phyloP scores from a whole-genome alignment of 2,888 invertebrate genomes.

The Antitype chi region DNA sequence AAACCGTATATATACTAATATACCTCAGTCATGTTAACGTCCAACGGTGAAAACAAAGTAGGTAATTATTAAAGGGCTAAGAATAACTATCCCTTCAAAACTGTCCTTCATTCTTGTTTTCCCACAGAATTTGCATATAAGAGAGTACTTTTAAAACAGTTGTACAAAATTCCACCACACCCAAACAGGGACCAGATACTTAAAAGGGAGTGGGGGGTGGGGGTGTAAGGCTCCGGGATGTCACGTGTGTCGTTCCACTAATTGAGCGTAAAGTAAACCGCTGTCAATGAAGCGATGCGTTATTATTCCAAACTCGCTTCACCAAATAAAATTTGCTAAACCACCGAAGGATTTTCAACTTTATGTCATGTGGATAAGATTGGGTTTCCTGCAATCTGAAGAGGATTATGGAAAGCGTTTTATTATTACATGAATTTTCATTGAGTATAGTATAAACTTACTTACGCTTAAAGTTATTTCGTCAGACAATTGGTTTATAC shows the following conservation, averaged over 20 bases:
- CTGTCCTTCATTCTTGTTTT: conserved; percentile 42
- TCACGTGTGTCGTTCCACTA: conserved; percentile 78
- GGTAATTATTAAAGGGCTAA: conserved; percentile 7
- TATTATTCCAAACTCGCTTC: conserved; percentile 77
- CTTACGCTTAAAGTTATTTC: conserved; percentile 43
- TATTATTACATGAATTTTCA: conserved; percentile 62
- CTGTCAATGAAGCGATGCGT: conserved; percentile 77
- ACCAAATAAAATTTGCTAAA: conserved; percentile 71
- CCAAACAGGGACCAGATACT: conserved; percentile 49
- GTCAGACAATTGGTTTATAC: conserved; percentile 38
- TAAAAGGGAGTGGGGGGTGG: conserved; percentile 43
- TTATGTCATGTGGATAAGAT: conserved; percentile 38
- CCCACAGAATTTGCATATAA: conserved; percentile 58
- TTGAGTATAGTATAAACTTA: conserved; percentile 56
- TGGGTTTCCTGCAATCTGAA: conserved; percentile 29
- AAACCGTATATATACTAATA: not conserved
- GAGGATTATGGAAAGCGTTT: conserved; percentile 53
- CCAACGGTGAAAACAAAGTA: conserved; percentile 9
- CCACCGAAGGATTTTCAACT: conserved; percentile 53
- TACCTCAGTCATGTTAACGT: not conserved
- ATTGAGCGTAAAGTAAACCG: conserved; percentile 84
- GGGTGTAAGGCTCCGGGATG: conserved; percentile 58
- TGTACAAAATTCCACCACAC: conserved; percentile 52
- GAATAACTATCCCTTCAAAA: conserved; percentile 16
- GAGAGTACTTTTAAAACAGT: conserved; percentile 55